Conservation (phyloP, 2,888 invertebrate genomes). For the Eupithecia abbreviata region DNA sequence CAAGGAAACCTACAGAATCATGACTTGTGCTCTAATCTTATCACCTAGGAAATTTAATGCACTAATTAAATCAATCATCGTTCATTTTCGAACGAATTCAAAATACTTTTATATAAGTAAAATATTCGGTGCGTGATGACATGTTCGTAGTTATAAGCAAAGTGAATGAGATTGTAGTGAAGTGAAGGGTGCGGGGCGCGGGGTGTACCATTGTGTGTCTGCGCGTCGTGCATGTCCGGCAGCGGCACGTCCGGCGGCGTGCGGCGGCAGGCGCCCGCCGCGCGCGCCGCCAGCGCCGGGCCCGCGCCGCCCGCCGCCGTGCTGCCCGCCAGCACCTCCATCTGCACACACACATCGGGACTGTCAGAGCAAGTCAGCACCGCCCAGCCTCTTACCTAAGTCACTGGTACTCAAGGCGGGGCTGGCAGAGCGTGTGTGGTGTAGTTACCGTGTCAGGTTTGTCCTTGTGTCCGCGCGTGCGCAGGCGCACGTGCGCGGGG, state of each 20-base stretch:
- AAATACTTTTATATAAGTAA: no score
- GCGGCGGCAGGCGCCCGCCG: conserved; percentile 53
- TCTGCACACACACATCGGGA: conserved; percentile 45
- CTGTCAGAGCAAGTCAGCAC: no score
- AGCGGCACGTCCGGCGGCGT: conserved; percentile 45
- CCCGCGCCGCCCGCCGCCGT: conserved; percentile 49
- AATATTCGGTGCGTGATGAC: no score
- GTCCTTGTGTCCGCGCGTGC: conserved; percentile 64
- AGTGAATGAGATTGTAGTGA: no score
- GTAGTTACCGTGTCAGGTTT: conserved; percentile 58
- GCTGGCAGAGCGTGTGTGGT: not conserved
- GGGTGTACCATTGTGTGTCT: conserved; percentile 46
- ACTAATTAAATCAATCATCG: not conserved
- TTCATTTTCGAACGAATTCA: no score
- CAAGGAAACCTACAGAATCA: not conserved
- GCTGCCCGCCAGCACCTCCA: conserved; percentile 64
- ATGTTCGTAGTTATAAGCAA: no score
- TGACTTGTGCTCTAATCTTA: no score
- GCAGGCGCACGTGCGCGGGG: conserved; percentile 69
- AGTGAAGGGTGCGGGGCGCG: not conserved
- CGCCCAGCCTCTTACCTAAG: no score
- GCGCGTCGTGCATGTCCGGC: conserved; percentile 40
- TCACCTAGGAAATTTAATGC: not conserved
- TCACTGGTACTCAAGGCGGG: no score
- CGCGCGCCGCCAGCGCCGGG: conserved; percentile 50